phyloP scores from a whole-genome alignment of 1,140 invertebrate genomes.

The Stratiolaelaps scimitus region DNA sequence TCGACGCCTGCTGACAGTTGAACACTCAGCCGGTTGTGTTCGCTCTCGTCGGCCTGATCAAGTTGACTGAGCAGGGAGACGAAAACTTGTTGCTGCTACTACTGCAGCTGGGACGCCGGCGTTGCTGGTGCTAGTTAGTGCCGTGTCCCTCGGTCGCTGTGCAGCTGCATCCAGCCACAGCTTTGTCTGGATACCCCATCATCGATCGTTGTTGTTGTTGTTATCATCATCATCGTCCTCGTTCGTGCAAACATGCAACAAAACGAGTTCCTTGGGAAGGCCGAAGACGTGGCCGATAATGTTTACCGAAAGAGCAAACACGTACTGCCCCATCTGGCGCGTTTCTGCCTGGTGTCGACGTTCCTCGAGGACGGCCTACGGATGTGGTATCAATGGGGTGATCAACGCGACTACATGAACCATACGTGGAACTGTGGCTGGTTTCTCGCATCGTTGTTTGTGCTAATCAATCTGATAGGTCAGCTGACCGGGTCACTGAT shows the following conservation, averaged over 20 bases:
- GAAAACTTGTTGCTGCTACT: no score
- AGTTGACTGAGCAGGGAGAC: no score
- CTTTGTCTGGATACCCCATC: no score
- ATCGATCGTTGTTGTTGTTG: no score
- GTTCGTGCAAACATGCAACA: slow-evolving; percentile 48
- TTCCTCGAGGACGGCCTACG: slow-evolving; percentile 97
- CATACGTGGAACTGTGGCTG: slow-evolving; percentile 94
- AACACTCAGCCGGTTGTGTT: no score
- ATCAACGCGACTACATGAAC: slow-evolving; percentile 96
- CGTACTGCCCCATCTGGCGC: slow-evolving; percentile 82
- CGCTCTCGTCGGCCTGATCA: no score
- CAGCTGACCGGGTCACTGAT: slow-evolving; percentile 89
- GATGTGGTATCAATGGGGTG: slow-evolving; percentile 98
- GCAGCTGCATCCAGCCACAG: no score
- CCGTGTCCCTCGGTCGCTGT: no score
- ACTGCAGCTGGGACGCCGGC: no score
- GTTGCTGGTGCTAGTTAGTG: no score
- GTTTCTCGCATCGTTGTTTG: slow-evolving; percentile 80
- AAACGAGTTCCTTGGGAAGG: slow-evolving; percentile 73
- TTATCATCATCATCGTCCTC: no score
- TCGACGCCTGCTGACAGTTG: no score
- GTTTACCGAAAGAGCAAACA: slow-evolving; percentile 82
- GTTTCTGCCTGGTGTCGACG: slow-evolving; percentile 94
- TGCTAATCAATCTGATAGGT: slow-evolving; percentile 81
- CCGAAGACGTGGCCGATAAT: slow-evolving; percentile 89